A percentile compares a stretch with the other conserved stretches of the same genome.
phyloP scores from a whole-genome alignment of 2,113 vertebrate species.

The Struthidea cinerea region DNA sequence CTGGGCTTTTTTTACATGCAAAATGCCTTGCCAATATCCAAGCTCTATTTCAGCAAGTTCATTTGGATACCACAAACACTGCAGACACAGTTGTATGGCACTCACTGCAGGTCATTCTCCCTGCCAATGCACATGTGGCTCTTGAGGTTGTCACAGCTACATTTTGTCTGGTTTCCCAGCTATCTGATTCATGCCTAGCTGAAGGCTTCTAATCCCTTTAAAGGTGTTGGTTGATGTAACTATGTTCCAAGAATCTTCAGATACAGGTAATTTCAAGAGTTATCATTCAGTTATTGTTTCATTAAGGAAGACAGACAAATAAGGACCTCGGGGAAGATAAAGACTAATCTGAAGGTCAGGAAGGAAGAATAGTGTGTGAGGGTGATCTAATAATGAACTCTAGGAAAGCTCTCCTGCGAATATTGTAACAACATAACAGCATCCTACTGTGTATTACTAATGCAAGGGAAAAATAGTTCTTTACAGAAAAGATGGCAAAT shows the following conservation, averaged over 20 bases:
- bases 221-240: background rate
- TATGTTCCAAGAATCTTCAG: background rate
- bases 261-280: background rate
- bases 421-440: background rate
- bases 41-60: background rate
- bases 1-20: background rate
- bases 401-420: background rate
- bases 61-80: background rate
- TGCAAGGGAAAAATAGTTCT: background rate
- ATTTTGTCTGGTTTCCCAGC: background rate
- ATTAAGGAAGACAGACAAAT: background rate
- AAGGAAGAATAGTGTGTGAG: background rate
- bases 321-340: background rate
- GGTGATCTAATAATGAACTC: background rate
- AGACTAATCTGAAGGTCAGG: background rate
- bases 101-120: background rate
- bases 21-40: background rate
- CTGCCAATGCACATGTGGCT: background rate
- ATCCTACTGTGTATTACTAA: background rate
- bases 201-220: background rate
- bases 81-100: background rate
- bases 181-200: background rate
- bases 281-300: background rate
- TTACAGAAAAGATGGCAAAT: background rate
- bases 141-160: background rate